Evolutionary conservation across 2,888 invertebrate species (phyloP).

Genomic region (Calliopum simillimum): DNA sequence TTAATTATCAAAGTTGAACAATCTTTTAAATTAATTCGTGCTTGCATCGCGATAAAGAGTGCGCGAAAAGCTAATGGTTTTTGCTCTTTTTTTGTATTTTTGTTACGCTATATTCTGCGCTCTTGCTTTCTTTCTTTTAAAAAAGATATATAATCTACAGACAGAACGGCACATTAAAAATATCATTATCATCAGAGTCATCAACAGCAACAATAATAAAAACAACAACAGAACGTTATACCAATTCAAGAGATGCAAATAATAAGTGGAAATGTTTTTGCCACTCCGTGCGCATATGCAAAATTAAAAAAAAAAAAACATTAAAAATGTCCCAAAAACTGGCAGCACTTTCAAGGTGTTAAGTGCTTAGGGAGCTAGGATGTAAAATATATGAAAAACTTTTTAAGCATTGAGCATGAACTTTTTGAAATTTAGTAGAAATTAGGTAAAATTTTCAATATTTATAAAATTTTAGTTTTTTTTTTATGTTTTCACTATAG

Average conservation of each 20-base stretch:
- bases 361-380: too few relatives aligned
- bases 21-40: slow-evolving; percentile 42
- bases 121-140: slow-evolving; percentile 27
- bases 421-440: too few relatives aligned
- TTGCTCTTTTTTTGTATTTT: slow-evolving; percentile 5
- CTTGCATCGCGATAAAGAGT: slow-evolving; percentile 4
- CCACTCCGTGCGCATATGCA: too few relatives aligned
- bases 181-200: slow-evolving; percentile 23
- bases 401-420: too few relatives aligned
- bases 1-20: slow-evolving; percentile 60
- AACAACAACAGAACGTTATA: neutral
- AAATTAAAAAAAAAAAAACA: too few relatives aligned
- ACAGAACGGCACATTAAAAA: slow-evolving; percentile 48
- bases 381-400: too few relatives aligned
- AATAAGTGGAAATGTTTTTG: too few relatives aligned
- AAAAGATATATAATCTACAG: slow-evolving; percentile 44
- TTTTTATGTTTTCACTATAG: too few relatives aligned
- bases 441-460: too few relatives aligned
- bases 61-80: slow-evolving; percentile 34
- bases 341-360: too few relatives aligned
- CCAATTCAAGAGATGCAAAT: slow-evolving; percentile 20
- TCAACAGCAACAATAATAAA: neutral
- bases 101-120: slow-evolving; percentile 51
- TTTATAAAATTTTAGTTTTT: too few relatives aligned
- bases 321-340: too few relatives aligned